Conservation (phyloP, 2,113 vertebrate genomes). For the Natator depressus region DNA sequence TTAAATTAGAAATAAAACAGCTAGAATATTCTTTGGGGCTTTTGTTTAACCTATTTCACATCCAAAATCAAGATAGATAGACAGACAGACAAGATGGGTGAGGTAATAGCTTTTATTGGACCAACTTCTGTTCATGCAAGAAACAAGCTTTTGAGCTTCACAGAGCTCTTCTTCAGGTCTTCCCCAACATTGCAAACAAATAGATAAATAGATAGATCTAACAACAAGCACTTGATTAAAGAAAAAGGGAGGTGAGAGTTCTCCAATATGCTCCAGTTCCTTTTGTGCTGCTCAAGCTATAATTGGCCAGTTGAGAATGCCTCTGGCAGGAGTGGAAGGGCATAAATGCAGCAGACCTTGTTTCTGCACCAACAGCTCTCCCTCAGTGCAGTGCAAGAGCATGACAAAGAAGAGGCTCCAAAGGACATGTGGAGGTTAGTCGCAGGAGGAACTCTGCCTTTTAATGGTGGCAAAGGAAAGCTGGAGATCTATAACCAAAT, state of each 20-base stretch:
- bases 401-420: not conserved
- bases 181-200: not conserved
- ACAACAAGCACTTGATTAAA: not conserved
- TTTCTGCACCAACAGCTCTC: fast-evolving
- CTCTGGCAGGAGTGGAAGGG: not conserved
- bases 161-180: not conserved
- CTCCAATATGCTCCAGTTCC: not conserved
- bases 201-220: too few relatives aligned
- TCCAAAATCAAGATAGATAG: not conserved
- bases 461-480: not conserved
- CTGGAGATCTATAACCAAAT: not conserved
- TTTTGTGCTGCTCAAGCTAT: not conserved
- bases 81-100: not conserved
- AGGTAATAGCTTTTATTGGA: not conserved
- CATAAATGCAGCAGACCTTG: not conserved
- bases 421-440: not conserved
- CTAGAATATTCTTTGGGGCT: not conserved
- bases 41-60: not conserved
- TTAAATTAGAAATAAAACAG: not conserved
- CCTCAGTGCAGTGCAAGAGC: not conserved
- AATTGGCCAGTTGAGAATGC: not conserved
- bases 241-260: not conserved
- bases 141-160: not conserved
- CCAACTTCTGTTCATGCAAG: not conserved
- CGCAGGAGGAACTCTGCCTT: not conserved